Evolutionary conservation across 1,140 invertebrate genomes (phyloP), one percentile per base, ranked within the genome.

Genomic region (Drosophila athabasca): DNA sequence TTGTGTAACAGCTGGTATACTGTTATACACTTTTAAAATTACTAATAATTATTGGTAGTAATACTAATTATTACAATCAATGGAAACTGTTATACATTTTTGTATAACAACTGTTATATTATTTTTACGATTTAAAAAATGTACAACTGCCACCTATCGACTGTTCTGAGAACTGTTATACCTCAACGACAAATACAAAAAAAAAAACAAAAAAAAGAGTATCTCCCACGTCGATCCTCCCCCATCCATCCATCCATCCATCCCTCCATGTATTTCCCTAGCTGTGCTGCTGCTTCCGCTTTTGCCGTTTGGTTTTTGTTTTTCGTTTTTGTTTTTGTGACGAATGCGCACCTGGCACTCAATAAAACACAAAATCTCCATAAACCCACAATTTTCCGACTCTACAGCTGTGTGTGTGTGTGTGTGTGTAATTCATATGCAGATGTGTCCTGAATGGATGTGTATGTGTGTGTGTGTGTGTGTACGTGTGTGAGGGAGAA

Each of bases 331-430:
- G 31, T 55, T 73, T 39, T 71, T 64, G 73, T 46, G 31, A 46
- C 52, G 75, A 77, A 52, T 74, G 71, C 44, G 41, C 52, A 68
- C 62, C 68, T 57, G 64, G 77, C 76, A 79, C 77, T 79, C 70
- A 79, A 79, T 75, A 69, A 79, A 79, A 79, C 59, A 79, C 59
- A 79, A 74, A 65, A 74, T 52, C 41, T 55, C 45, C 50, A 46
- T 19, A 45, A 6, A 17, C 8, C 17, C 59, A 39, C 35, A 39
- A 39, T 39, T 39, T 39, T 39, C 35, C 35, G 11, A 39, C 3
- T 39, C 11, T 13, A 39, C 35, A 39, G 35, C 35, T 39, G 24
- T 4, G 24, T 4, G 0, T 1, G 35, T 5, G 29, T 3, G 3
- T 45, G 41, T 46, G 44, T 59, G 57, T 49, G 65, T 75, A 54